A percentile compares a stretch with the other conserved stretches of the same genome.
phyloP scores from a whole-genome alignment of 2,113 vertebrate genomes.

The Centropristis striata region DNA sequence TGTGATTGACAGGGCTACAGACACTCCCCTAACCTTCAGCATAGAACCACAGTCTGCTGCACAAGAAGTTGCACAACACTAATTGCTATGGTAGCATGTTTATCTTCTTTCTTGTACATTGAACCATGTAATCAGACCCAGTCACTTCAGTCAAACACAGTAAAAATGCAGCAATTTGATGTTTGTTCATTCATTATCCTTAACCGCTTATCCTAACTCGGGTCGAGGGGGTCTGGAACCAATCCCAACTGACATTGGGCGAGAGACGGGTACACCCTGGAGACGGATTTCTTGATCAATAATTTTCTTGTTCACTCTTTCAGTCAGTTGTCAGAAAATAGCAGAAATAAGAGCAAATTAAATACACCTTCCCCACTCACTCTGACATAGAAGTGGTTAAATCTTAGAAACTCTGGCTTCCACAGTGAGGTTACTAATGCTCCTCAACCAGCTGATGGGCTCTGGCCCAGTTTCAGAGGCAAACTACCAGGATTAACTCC shows the following conservation, averaged over 20 bases:
- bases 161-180: conserved; percentile 21
- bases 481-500: conserved; percentile 61
- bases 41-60: conserved; percentile 35
- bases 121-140: conserved; percentile 48
- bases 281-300: conserved; percentile 4
- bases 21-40: conserved; percentile 44
- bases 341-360: neutral
- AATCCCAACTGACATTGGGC: no score
- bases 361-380: conserved; percentile 22
- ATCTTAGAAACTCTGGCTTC: conserved; percentile 20
- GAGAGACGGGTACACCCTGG: no score
- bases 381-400: neutral
- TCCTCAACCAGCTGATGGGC: conserved; percentile 38
- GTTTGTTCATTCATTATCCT: neutral
- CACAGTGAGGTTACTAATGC: conserved; percentile 35
- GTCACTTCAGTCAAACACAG: conserved; percentile 23
- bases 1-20: conserved; percentile 66
- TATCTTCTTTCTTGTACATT: conserved; percentile 40
- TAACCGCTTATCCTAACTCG: no score
- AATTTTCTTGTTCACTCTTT: neutral
- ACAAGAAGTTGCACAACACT: conserved; percentile 36
- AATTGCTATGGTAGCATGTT: conserved; percentile 49
- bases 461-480: conserved; percentile 54
- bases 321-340: conserved; percentile 29
- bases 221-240: no score